Conservation (phyloP, 2,888 invertebrate genomes). For the Drosophila anceps region DNA sequence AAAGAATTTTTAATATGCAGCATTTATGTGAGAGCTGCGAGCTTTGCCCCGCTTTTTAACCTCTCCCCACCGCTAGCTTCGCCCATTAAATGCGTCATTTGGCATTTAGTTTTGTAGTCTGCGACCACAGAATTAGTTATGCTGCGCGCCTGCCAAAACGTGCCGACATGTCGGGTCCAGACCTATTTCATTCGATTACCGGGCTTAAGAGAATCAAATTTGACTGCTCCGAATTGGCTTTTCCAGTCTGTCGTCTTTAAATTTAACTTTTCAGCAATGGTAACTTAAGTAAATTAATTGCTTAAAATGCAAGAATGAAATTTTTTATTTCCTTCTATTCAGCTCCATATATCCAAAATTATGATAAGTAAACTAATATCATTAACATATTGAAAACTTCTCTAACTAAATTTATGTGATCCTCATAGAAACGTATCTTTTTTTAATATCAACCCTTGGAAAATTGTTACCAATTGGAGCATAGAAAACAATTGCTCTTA, state of each 20-base stretch:
- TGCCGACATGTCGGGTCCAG: slow-evolving; percentile 18
- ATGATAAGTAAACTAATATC: not conserved
- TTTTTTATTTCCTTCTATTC: not conserved
- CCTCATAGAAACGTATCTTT: not conserved
- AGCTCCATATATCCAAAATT: not conserved
- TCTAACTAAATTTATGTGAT: not conserved
- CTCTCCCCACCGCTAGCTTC: not conserved
- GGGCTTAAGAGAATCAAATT: slow-evolving; percentile 40
- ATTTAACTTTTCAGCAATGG: not conserved
- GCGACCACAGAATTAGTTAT: slow-evolving; percentile 50
- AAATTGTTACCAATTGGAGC: not conserved
- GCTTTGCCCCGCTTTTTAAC: not conserved
- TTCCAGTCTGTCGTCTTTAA: not conserved
- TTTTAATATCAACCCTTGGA: not conserved
- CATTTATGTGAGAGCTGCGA: slow-evolving; percentile 63
- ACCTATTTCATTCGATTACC: slow-evolving; percentile 25
- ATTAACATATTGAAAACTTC: not conserved
- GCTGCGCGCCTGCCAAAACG: slow-evolving; percentile 33
- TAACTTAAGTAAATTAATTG: not conserved
- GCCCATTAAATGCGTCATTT: slow-evolving; percentile 53
- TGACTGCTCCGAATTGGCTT: not conserved
- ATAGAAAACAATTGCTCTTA: not conserved
- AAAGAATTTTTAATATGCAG: slow-evolving; percentile 80
- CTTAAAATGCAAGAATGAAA: too few species aligned
- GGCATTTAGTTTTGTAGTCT: slow-evolving; percentile 40